Base-by-base conservation (phyloP, 2,113 vertebrate species). In the Odontophorus gujanensis region DNA sequence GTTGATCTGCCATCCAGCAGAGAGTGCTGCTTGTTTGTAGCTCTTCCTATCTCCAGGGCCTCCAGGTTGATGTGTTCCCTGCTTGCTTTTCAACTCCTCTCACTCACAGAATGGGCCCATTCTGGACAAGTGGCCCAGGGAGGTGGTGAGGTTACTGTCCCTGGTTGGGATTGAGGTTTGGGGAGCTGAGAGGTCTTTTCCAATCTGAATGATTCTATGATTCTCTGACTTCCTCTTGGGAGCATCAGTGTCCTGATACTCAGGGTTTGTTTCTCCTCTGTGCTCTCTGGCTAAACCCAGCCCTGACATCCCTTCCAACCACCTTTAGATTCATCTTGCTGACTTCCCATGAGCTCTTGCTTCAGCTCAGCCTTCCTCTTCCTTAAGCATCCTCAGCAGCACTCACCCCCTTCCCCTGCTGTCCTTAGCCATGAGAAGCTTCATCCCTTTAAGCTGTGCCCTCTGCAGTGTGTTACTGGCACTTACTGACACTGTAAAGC, bases 401-500 rank as follows among this genome's bases (percentile, higher is more conserved):
- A 32, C 61, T 53, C 48, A 17, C 42, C 24, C 13, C 36, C 7
- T 40, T 24, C 36, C n/a, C 45, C 25, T 50, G 50, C 9, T 25
- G 73, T 45, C 48, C 22, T 47, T 42, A 32, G 13, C 24, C 8
- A n/a, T 20, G 55, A n/a, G 55, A 36, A 26, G 10, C 22, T 74
- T 74, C 34, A 4, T 32, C 76, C 48, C 61, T n/a, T 58, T 14
- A 45, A 43, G 76, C 1, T 38, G 51, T 92, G 73, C 82, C 82
- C 92, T 85, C 85, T 90, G 93, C 61, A 90, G 19, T 11, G 68
- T 57, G 85, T 92, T 92, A 47, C 17, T 51, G 36, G 68, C 93
- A 94, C 95, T 90, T 88, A 66, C 85, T 96, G 94, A 71, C 88
- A 94, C 90, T 90, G 91, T 86, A 4, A 77, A 72, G 83, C 73